Percentiles rank a stretch among this genome's conserved stretches.
phyloP scores from a whole-genome alignment of 1,140 invertebrate species.

The Parasteatoda tepidariorum region DNA sequence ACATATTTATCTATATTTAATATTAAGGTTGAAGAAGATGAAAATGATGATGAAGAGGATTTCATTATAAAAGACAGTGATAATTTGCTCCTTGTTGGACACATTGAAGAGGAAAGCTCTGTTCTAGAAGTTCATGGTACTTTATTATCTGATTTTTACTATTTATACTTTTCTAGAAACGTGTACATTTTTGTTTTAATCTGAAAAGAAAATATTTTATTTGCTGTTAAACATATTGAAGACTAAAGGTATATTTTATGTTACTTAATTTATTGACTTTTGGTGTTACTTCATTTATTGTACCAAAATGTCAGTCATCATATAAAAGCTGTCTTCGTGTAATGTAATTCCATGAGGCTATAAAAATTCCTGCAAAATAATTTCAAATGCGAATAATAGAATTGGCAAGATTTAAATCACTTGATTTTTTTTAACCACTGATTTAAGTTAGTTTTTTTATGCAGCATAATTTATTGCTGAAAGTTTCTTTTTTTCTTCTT shows the following conservation, averaged over 20 bases:
- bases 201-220: neutral
- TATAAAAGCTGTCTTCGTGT: neutral
- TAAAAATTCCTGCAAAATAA: too few species aligned
- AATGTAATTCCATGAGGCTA: too few species aligned
- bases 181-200: neutral
- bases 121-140: conserved; percentile 89
- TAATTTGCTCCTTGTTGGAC: conserved; percentile 90
- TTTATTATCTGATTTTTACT: conserved; percentile 43
- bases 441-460: too few species aligned
- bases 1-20: neutral
- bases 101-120: conserved; percentile 84
- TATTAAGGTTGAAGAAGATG: conserved; percentile 72
- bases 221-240: neutral
- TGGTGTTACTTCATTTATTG: neutral
- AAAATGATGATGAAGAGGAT: conserved; percentile 81
- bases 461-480: too few species aligned
- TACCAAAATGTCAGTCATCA: neutral
- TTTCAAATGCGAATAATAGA: too few species aligned
- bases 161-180: neutral
- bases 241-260: neutral
- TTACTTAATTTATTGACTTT: neutral
- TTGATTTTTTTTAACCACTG: too few species aligned
- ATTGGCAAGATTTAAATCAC: too few species aligned
- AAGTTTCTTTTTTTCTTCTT: too few species aligned
- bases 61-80: conserved; percentile 89